A percentile compares a stretch with the other conserved stretches of the same genome.
Conservation (phyloP, 2,113 vertebrate species). For the Lipophrys pholis region DNA sequence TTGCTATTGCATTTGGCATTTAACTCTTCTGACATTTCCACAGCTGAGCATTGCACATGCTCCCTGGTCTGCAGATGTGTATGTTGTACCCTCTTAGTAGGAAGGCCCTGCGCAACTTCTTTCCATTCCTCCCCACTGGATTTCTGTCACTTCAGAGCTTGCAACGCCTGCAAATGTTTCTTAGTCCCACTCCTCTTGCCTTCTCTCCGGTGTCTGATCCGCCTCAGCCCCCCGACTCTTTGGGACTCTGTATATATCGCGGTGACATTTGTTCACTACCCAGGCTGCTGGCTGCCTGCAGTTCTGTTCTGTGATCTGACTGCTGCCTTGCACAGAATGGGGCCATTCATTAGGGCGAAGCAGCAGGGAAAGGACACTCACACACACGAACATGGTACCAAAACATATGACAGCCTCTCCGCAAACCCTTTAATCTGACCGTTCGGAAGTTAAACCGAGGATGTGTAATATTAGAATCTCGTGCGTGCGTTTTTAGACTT, state of each 20-base stretch:
- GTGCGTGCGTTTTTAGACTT: no score
- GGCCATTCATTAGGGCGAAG: conserved; percentile 71
- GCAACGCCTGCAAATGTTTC: conserved; percentile 7
- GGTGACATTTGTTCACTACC: conserved; percentile 79
- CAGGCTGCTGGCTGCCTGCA: conserved; percentile 76
- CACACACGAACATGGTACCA: conserved; percentile 5
- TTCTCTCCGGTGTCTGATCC: conserved; percentile 11
- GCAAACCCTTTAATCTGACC: background rate
- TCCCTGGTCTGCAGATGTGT: background rate
- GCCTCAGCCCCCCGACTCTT: conserved; percentile 5
- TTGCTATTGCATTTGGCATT: background rate
- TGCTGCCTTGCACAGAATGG: conserved; percentile 69
- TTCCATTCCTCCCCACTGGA: background rate
- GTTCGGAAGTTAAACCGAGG: background rate
- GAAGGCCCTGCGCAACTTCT: no score
- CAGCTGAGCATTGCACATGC: background rate
- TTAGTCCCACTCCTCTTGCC: conserved; percentile 13
- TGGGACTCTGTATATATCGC: conserved; percentile 34
- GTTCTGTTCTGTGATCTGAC: conserved; percentile 76
- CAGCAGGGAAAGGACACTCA: conserved; percentile 43
- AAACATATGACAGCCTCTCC: background rate
- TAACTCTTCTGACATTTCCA: background rate
- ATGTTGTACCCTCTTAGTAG: background rate
- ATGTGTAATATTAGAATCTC: no score
- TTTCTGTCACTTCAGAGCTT: background rate